Base-by-base conservation (phyloP, 30 jellyfish, hydroid and myxozoan species). In the Aurelia aurita complex sp. Pacific region DNA sequence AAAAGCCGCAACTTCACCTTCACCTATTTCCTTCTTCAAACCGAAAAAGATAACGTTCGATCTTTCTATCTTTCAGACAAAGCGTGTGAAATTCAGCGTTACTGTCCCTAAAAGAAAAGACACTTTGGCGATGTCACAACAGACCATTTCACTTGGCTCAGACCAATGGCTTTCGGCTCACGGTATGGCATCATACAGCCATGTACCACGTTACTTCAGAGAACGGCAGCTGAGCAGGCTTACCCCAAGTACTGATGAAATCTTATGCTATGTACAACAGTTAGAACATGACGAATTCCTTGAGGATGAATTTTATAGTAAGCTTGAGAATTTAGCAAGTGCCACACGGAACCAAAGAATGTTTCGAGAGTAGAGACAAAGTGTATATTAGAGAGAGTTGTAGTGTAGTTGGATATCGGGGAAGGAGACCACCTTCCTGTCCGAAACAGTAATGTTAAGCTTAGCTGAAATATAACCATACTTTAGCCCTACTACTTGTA, bases 231-330 rank as follows among this genome's bases (percentile, higher is more conserved):
- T 82, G 85, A 82, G 34, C 77, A 68, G 85, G 23, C 89, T 86
- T 13, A 86, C 76, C 1, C 96, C 96, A 29, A 67, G 88, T 33
- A 77, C 96, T 4, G 90, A 86, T 19, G 86, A 67, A 46, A 77
- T 86, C 17, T 71, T 86, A 38, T 50, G 73, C 61, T 46, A 77
- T 34, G 96, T 86, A 17, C 67, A 77, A 16, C 89, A 76, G 35
- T 57, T 86, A 52, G 96, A 86, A 65, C 79, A 76, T 33, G 96
- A 86, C 34, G 90, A 86, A 36, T n/a, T 70, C 10, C 18, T 86
- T 29, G 96, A 77, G 33, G 96, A 86, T 9, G 96, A 86, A 55
- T 86, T 86, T 61, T 77, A 70, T 76, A 64, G 89, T 68, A 71
- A 66, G 38, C 74, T 86, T 38, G 96, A 86, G 61, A 76, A 85